Conservation (phyloP, 2,888 invertebrate species). For the Dusona sp. region DNA sequence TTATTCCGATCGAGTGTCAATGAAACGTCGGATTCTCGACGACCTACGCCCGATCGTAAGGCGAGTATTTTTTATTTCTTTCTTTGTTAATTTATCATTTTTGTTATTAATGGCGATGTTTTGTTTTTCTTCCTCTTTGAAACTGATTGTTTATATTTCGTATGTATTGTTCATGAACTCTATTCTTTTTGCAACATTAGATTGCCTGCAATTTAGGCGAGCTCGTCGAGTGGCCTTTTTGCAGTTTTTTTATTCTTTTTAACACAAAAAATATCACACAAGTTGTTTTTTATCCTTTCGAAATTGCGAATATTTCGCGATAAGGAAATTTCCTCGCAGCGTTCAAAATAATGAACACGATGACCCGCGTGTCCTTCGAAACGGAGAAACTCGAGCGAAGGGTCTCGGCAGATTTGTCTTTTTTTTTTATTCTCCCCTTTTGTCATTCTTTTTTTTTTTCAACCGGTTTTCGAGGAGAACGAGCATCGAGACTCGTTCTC, state of each 20-base stretch:
- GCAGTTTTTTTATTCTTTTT: slow-evolving; percentile 4
- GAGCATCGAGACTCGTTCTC: slow-evolving; percentile 49
- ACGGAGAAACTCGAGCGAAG: slow-evolving; percentile 62
- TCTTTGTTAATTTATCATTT: slow-evolving; percentile 23
- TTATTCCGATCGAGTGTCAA: not conserved
- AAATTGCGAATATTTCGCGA: slow-evolving; percentile 23
- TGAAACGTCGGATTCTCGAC: slow-evolving; percentile 12
- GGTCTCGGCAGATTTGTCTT: slow-evolving; percentile 42
- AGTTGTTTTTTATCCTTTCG: slow-evolving; percentile 14
- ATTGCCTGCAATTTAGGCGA: slow-evolving; percentile 32
- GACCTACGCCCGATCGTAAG: slow-evolving; percentile 67
- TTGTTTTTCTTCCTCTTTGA: slow-evolving; percentile 20
- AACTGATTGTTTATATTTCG: not conserved
- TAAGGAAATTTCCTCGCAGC: not conserved
- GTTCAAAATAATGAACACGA: not conserved
- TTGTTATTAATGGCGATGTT: not conserved
- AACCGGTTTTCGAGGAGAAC: slow-evolving; percentile 68
- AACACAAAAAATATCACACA: not conserved
- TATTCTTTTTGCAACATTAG: not conserved
- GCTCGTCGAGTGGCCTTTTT: slow-evolving; percentile 53
- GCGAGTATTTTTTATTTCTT: slow-evolving; percentile 76
- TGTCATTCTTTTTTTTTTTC: slow-evolving; percentile 12
- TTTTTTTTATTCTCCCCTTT: not conserved
- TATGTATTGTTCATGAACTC: not conserved
- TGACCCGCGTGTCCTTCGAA: slow-evolving; percentile 51